Conservation (phyloP, 2,113 vertebrate genomes). For the Osmerus eperlanus region DNA sequence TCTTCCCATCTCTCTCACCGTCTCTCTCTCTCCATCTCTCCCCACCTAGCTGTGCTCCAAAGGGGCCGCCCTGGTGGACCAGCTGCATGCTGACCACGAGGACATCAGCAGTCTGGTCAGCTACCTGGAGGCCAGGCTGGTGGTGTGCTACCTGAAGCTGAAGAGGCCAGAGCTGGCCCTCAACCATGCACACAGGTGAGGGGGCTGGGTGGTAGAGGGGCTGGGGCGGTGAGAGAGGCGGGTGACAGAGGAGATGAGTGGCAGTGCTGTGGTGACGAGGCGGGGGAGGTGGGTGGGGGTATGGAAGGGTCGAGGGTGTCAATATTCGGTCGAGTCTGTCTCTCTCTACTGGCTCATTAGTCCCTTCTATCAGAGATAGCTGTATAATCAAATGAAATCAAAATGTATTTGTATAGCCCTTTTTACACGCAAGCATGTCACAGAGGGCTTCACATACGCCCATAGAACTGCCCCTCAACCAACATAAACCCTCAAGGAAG, state of each 20-base stretch:
- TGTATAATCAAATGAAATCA: background rate
- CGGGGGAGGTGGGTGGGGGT: no score
- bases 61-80: constrained; percentile 57
- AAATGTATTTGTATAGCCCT: no score
- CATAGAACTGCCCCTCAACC: no score
- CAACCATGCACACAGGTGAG: constrained; percentile 75
- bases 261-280: no score
- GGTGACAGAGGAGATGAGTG: no score
- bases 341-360: background rate
- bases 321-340: background rate
- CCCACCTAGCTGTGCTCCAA: constrained; percentile 67
- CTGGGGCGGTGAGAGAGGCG: background rate
- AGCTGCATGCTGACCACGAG: constrained; percentile 58
- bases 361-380: background rate
- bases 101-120: constrained; percentile 66
- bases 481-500: no score
- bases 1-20: background rate
- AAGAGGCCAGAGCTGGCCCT: constrained; percentile 65
- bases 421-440: no score
- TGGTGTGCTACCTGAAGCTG: constrained; percentile 69
- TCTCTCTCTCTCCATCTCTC: background rate
- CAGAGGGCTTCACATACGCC: no score
- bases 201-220: background rate
- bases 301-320: no score
- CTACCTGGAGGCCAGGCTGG: constrained; percentile 73